Evolutionary conservation across 1,140 invertebrate species (phyloP), one percentile per base, ranked within the genome.

Genomic region (Chrysoperla carnea): DNA sequence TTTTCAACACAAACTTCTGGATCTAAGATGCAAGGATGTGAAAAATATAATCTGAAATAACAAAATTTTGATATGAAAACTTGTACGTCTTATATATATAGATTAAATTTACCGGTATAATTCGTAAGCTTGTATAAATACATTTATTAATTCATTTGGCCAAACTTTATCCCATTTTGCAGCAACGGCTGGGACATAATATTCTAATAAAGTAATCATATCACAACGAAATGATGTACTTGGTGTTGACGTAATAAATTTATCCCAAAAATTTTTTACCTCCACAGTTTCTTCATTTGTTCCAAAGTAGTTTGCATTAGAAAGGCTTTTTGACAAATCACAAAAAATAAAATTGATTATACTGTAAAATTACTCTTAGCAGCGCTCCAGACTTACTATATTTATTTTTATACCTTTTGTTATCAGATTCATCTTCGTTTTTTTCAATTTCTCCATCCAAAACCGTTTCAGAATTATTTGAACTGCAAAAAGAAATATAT

Each of bases 121-220:
- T n/a, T 64, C 56, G 52, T 75, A 79, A 3, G 70, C 64, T 53
- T 70, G 57, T 37, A 77, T 57, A 61, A 74, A 84, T 23, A 75
- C 45, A 1, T 69, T 64, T 6, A 60, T 46, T n/a, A 82, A 60
- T 36, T 62, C 62, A 46, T 69, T 57, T 0, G 78, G 75, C 78
- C 78, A 84, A 43, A 69, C 64, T 15, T 61, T 46, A 46, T 66
- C 63, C 74, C 75, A 80, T 45, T 77, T 71, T 9, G 54, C 59
- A 28, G 66, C 59, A 36, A 84, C 57, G 48, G 68, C 65, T 50
- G 62, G 58, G 4, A 75, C 62, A 50, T 67, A 74, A 31, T 70
- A 69, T 35, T 70, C 70, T 8, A 82, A 54, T 39, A 80, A 63
- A 36, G 73, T 67, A 52, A 79, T 70, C 7, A 79, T 67, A 59